phyloP scores from a whole-genome alignment of 2,888 invertebrate genomes.

The Atethmia centrago region DNA sequence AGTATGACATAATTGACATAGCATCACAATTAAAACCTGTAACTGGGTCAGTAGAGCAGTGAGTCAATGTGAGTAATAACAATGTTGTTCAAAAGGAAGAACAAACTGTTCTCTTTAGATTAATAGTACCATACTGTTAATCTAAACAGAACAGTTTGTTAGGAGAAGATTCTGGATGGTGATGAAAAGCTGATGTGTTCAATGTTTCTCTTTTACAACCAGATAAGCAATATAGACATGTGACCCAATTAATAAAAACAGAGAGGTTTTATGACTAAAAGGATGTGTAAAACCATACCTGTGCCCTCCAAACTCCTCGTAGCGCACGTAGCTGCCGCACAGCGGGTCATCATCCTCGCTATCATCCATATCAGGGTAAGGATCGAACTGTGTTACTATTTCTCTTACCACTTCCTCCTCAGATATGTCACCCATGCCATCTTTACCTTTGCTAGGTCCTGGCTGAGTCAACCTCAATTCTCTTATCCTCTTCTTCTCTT shows the following conservation, averaged over 20 bases:
- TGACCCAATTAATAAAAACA: conserved; percentile 14
- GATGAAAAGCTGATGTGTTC: neutral
- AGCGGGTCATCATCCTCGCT: conserved; percentile 94
- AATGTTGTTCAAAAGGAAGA: neutral
- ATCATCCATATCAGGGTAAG: conserved; percentile 94
- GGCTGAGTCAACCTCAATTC: conserved; percentile 79
- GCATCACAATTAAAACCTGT: conserved; percentile 11
- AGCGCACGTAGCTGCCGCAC: conserved; percentile 93
- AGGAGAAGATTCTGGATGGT: conserved; percentile 2
- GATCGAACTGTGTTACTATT: conserved; percentile 90
- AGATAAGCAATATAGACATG: conserved; percentile 14
- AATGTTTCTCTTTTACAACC: conserved; percentile 13
- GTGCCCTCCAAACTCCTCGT: conserved; percentile 92
- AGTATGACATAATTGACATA: conserved; percentile 44
- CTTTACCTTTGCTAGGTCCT: conserved; percentile 80
- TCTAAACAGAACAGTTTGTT: no score
- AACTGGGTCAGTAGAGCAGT: conserved; percentile 50
- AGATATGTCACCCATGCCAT: conserved; percentile 78
- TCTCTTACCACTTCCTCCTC: conserved; percentile 84
- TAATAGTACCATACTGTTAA: no score
- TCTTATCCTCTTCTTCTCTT: conserved; percentile 82
- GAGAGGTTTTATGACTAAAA: conserved; percentile 6
- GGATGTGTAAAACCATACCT: conserved; percentile 70
- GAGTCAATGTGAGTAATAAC: conserved; percentile 21
- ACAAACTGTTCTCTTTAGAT: neutral